Evolutionary conservation across 2,888 invertebrate species (phyloP), one percentile per base, ranked within the genome.

Genomic region (Dysmachus trigonus): DNA sequence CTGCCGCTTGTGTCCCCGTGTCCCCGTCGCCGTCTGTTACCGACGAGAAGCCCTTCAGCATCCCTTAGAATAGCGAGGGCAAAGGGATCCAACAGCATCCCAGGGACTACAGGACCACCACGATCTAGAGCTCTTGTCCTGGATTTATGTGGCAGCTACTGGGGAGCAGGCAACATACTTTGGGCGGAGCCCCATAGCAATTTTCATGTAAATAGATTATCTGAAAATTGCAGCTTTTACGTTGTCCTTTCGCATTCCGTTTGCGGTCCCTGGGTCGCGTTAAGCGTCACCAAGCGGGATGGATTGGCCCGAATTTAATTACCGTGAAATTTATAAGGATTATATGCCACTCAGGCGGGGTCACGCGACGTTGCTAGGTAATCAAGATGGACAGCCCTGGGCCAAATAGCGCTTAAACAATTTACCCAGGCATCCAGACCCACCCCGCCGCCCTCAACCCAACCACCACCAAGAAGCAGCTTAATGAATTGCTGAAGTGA

Each of bases 151-250:
- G 15, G 18, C 31, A 30, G n/a, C 51, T 53, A 30, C 18, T 30
- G 73, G 31, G 62, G 62, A 82, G 51, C 84, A 47, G 22, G 35
- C 62, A 35, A 82, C 82, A 86, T 53, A 86, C 74, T 82, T 86
- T 86, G 72, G 86, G 82, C 53, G 81, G 73, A 72, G 73, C 13
- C 86, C 62, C 62, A 35, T 22, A 82, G 82, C 82, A 82, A 82
- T 74, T 85, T 71, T 73, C 47, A 71, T 85, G 74, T 47, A 84
- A 85, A 85, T 85, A 74, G 84, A 84, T 84, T 84, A 84, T 84
- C 84, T 72, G 27, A 51, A 85, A 85, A 85, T 85, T 85, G 84
- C 84, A 85, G 74, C 74, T 72, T 84, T 84, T 30, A 84, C 73
- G 47, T 47, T 82, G 82, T 82, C 82, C 82, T 82, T 82, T 82